Percentiles rank a stretch among this genome's conserved stretches.
Conservation (phyloP, 1,140 invertebrate genomes). For the Bombus fervidus region DNA sequence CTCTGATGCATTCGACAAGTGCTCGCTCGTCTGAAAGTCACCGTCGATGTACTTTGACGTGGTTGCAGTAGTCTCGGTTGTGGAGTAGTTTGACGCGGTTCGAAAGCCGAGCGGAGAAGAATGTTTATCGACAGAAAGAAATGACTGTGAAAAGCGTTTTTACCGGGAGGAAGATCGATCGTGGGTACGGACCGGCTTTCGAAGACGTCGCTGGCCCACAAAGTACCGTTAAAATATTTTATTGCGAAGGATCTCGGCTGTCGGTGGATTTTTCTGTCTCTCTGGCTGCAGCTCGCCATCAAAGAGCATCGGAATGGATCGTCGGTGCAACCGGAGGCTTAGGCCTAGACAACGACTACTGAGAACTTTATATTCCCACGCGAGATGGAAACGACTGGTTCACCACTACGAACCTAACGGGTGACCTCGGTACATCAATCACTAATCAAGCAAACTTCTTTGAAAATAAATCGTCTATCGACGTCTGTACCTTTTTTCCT, state of each 20-base stretch:
- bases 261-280: constrained; percentile 45
- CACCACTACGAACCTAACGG: constrained; percentile 16
- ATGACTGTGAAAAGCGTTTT: constrained; percentile 22
- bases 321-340: constrained; percentile 3
- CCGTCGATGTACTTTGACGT: neutral
- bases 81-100: neutral
- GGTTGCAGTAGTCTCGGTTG: neutral
- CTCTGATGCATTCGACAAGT: no score
- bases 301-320: constrained; percentile 45
- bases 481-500: neutral
- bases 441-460: neutral
- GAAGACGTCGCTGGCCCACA: constrained; percentile 19
- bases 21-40: neutral
- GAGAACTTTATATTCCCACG: constrained; percentile 72
- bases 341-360: constrained; percentile 14
- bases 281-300: constrained; percentile 37
- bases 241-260: constrained; percentile 19
- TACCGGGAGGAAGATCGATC: constrained; percentile 20
- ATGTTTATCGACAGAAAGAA: constrained; percentile 17
- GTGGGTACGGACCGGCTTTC: neutral
- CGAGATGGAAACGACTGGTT: constrained; percentile 42
- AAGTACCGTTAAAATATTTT: constrained; percentile 45
- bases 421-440: constrained; percentile 12
- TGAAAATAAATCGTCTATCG: neutral
- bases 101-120: neutral